Conservation (phyloP, 2,888 invertebrate species). For the Aethes cnicana region DNA sequence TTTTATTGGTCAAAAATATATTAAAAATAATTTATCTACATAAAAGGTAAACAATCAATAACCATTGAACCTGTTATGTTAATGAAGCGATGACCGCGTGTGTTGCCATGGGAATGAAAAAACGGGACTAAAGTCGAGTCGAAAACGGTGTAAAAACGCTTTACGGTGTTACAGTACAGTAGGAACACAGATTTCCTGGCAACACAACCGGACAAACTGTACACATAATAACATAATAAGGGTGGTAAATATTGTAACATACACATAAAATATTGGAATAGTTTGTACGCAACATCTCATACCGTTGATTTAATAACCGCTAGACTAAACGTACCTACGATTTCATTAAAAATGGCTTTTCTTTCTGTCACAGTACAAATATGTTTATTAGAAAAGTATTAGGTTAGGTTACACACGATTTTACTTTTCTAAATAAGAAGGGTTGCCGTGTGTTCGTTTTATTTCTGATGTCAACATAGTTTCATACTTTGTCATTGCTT, state of each 20-base stretch:
- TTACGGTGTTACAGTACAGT: constrained; percentile 26
- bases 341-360: no score
- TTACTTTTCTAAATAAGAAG: no score
- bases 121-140: constrained; percentile 25
- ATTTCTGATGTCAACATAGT: no score
- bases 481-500: no score
- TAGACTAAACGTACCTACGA: no score
- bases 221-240: constrained; percentile 56
- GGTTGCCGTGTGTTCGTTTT: no score
- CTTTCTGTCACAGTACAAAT: no score
- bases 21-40: constrained; percentile 78
- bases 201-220: constrained; percentile 44
- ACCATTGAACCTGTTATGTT: constrained; percentile 61
- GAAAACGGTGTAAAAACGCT: constrained; percentile 32
- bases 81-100: constrained; percentile 44
- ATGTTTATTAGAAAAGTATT: no score
- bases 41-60: constrained; percentile 67
- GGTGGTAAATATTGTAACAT: constrained; percentile 44
- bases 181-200: constrained; percentile 37
- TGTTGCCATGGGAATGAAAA: constrained; percentile 53
- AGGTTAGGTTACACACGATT: no score
- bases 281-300: constrained; percentile 51
- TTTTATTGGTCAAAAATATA: constrained; percentile 77
- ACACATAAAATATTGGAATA: constrained; percentile 57
- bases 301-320: constrained; percentile 39